Evolutionary conservation across 2,888 invertebrate species (phyloP), one percentile per base, ranked within the genome.

Genomic region (Micoletzkya japonica): DNA sequence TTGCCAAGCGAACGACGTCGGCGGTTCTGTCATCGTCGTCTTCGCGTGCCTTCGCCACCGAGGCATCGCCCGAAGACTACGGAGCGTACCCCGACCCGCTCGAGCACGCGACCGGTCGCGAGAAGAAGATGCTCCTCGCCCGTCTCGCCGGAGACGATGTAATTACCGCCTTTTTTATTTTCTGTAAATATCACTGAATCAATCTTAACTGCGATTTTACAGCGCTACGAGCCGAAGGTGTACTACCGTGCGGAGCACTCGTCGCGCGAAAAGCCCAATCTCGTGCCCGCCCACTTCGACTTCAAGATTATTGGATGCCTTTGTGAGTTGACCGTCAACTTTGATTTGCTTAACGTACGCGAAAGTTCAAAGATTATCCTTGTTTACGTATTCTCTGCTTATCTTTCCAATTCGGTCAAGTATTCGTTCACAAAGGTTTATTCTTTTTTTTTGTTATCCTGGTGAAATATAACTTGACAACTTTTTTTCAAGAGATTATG

Each of bases 251-350:
- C 83, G 20, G 82, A 83, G 72, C 71, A 73, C 58, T 92, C 95
- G 80, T 93, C 95, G 73, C 91, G 92, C 85, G 92, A 91, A 37
- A 88, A 89, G 78, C 96, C 96, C 71, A 95, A 92, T 78, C 88
- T 93, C 78, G 92, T 97, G 82, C 94, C 94, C 73, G 95, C 95
- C 67, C 91, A 92, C 83, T 93, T 92, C 81, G 92, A 93, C 69
- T 91, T 92, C 71, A 91, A 96, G 83, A 90, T 96, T 79, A 91
- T 97, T 78, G 96, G 96, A 74, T 97, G 97, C 88, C 90, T 95
- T 87, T 97, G 96, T 88, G 71, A 74, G 83, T 75, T 67, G 17
- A 0, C n/a, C 10, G 14, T 26, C 24, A 10, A 44, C 20, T 44
- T 44, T n/a, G n/a, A n/a, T n/a, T n/a, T n/a, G n/a, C n/a, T n/a